Base-by-base conservation (phyloP, 2,113 vertebrate genomes). In the Ceyx melanurus region DNA sequence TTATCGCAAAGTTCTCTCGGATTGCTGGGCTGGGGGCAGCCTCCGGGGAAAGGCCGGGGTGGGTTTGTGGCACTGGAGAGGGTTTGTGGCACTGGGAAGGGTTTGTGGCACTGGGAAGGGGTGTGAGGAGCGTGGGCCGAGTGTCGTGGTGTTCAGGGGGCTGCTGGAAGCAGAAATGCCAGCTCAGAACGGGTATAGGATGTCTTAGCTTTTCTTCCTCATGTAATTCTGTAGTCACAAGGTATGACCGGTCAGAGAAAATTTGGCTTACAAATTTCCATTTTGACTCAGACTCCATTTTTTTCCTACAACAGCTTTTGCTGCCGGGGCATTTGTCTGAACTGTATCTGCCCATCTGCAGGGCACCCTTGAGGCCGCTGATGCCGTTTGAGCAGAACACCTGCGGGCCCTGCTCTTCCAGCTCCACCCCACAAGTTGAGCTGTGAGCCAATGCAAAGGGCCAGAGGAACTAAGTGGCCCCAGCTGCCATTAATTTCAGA, bases 191-290 rank as follows among this genome's bases (percentile, higher is more conserved):
- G 29, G 72, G 48, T 72, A 21, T 42, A 83, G 76, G 72, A 92
- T 95, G 90, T 66, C 57, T 78, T 26, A 71, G 80, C 51, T 56
- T 64, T 92, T 78, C 56, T 91, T 81, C 54, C 50, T 73, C 29
- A n/a, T 73, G 64, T 79, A 93, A 83, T 81, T 94, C 53, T 53
- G 92, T 72, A 95, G 81, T 89, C 72, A 83, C 19, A 75, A 73
- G 68, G 71, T 57, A 50, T 3, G 17, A 86, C 35, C 7, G 26
- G 13, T 46, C 7, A 43, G 62, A 78, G 19, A 48, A 90, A 61
- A 73, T 23, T 14, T 7, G 23, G 21, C 6, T 50, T 17, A 37
- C 2, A 72, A 6, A 4, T 65, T 56, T 4, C 62, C 25, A 46
- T 79, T 61, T 92, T 77, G 23, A 48, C 13, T 5, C 6, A 6